Conservation (phyloP, 2,888 invertebrate species). For the Tetropium fuscum region DNA sequence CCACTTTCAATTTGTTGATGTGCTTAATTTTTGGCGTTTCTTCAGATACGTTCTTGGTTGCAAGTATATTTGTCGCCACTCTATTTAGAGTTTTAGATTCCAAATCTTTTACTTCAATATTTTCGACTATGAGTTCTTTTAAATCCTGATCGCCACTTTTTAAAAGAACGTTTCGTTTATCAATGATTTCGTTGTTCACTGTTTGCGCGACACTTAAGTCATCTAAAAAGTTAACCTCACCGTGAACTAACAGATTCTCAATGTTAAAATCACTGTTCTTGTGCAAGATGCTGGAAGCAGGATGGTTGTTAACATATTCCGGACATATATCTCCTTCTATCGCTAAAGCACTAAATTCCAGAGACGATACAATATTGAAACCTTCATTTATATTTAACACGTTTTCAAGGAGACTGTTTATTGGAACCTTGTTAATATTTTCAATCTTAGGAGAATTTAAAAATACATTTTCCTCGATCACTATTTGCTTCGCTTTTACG, state of each 20-base stretch:
- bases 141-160: slow-evolving; percentile 60
- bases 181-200: slow-evolving; percentile 56
- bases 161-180: slow-evolving; percentile 54
- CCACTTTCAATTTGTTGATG: slow-evolving; percentile 44
- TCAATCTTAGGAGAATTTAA: slow-evolving; percentile 51
- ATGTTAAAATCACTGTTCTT: slow-evolving; percentile 45
- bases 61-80: slow-evolving; percentile 35
- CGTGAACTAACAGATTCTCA: slow-evolving; percentile 53
- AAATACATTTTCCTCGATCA: slow-evolving; percentile 46
- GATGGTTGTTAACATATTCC: slow-evolving; percentile 54
- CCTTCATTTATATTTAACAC: slow-evolving; percentile 51
- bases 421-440: slow-evolving; percentile 52
- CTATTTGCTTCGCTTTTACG: slow-evolving; percentile 50
- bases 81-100: slow-evolving; percentile 53
- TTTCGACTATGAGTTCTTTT: slow-evolving; percentile 51
- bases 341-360: slow-evolving; percentile 47
- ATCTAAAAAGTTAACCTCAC: slow-evolving; percentile 53
- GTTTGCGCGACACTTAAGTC: slow-evolving; percentile 50
- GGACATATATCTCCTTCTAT: slow-evolving; percentile 51
- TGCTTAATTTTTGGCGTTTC: slow-evolving; percentile 6
- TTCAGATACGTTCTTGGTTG: background rate
- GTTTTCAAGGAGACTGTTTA: slow-evolving; percentile 51
- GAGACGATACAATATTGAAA: slow-evolving; percentile 44
- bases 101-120: slow-evolving; percentile 47
- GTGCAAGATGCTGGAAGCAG: slow-evolving; percentile 50